These are phyloP conservation scores for Xiphophorus maculatus DNA, from an alignment of 2,113 vertebrate genomes.

Conservation along the genomic window DNA sequence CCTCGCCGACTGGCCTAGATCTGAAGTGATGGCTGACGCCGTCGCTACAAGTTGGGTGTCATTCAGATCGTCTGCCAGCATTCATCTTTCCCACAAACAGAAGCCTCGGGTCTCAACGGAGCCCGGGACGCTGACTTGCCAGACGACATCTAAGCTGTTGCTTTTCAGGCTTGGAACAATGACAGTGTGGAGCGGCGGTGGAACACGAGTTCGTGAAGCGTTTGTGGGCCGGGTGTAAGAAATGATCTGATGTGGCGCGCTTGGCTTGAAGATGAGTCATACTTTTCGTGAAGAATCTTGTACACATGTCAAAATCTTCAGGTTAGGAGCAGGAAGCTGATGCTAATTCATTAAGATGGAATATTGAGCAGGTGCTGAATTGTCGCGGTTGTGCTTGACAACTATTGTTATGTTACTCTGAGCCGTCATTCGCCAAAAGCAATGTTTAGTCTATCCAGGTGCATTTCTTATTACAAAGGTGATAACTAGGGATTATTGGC, in stretches of 20 bases:
- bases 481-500: not conserved
- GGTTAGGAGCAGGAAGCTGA: not conserved
- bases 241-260: slow-evolving; percentile 26
- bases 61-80: slow-evolving; percentile 58
- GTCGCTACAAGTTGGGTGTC: slow-evolving; percentile 52
- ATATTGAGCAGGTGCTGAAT: not conserved
- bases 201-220: slow-evolving; percentile 11
- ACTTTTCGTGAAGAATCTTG: slow-evolving; percentile 20
- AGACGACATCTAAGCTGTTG: slow-evolving; percentile 43
- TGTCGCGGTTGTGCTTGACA: too few species aligned
- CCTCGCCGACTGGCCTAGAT: slow-evolving; percentile 60
- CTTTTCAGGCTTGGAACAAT: slow-evolving; percentile 43
- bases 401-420: too few species aligned
- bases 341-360: not conserved
- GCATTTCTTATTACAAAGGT: not conserved
- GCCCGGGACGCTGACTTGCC: slow-evolving; percentile 32
- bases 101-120: slow-evolving; percentile 54
- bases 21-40: slow-evolving; percentile 52
- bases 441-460: not conserved
- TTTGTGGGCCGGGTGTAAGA: slow-evolving; percentile 9
- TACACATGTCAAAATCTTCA: not conserved
- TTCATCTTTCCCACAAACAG: slow-evolving; percentile 63
- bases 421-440: not conserved
- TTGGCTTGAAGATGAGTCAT: slow-evolving; percentile 13
- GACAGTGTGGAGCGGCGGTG: slow-evolving; percentile 17